phyloP scores from a whole-genome alignment of 2,113 vertebrate genomes.

The Protobothrops flavoviridis region DNA sequence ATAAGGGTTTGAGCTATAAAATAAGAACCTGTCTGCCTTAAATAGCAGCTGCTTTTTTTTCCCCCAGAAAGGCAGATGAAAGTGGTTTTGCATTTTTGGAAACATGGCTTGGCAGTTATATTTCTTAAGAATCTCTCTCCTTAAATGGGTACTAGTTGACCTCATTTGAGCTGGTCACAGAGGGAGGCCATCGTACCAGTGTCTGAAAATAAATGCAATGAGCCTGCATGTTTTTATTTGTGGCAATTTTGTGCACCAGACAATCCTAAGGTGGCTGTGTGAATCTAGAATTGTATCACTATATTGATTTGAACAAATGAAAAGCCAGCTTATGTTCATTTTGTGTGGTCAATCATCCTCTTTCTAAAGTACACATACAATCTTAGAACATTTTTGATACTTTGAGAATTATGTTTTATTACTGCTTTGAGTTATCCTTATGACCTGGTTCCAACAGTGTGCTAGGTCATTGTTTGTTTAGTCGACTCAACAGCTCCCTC shows the following conservation, averaged over 20 bases:
- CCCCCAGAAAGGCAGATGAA: not conserved
- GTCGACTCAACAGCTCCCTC: not conserved
- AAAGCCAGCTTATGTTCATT: not conserved
- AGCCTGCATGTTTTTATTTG: not conserved
- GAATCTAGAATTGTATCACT: not conserved
- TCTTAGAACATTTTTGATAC: not conserved
- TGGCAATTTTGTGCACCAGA: not conserved
- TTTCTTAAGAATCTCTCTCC: constrained; percentile 1
- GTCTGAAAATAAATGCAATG: constrained; percentile 19
- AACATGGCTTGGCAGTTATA: not conserved
- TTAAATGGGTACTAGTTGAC: constrained; percentile 9
- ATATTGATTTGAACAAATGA: not conserved
- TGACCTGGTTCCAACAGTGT: not conserved
- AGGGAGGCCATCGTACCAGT: not conserved
- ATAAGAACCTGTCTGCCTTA: not conserved
- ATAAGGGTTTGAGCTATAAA: constrained; percentile 2
- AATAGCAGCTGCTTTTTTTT: not conserved
- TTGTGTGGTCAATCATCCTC: not conserved
- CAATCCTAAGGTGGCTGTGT: not conserved
- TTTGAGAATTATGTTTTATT: not conserved
- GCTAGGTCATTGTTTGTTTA: not conserved
- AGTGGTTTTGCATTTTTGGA: constrained; percentile 12
- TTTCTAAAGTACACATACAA: not conserved
- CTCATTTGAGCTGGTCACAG: not conserved
- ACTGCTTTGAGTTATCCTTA: not conserved